Evolutionary conservation across 2,888 invertebrate genomes (phyloP).

Genomic region (Eilema sororculum): DNA sequence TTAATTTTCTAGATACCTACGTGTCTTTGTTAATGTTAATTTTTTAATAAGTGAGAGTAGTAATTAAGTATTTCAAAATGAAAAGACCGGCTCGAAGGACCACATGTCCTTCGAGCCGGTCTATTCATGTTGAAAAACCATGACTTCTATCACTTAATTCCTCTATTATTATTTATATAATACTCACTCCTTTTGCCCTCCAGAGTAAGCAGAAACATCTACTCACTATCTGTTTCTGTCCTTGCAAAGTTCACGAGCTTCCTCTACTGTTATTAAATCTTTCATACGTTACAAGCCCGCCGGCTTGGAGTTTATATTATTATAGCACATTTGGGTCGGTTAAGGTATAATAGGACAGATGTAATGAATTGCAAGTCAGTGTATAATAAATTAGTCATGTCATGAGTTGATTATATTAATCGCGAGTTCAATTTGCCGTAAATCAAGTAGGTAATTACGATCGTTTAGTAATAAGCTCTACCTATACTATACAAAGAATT

Average conservation of each 20-base stretch:
- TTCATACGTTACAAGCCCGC: no score
- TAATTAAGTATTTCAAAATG: no score
- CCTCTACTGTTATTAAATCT: no score
- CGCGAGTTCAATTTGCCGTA: background rate
- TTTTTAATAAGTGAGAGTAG: background rate
- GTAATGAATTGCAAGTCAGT: background rate
- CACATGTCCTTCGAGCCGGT: background rate
- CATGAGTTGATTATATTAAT: background rate
- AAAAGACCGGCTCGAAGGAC: no score
- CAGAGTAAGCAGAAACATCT: no score
- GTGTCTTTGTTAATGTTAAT: background rate
- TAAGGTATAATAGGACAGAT: no score
- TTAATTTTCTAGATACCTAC: background rate
- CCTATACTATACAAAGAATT: background rate
- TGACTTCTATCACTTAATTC: background rate
- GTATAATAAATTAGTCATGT: background rate
- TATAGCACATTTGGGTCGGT: no score
- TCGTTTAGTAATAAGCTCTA: background rate
- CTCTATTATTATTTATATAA: no score
- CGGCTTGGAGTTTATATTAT: no score
- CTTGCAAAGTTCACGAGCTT: no score
- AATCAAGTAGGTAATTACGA: background rate
- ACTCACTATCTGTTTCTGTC: no score
- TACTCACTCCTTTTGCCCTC: no score
- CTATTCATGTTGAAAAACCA: background rate